Conservation (phyloP, 2,113 vertebrate species). For the Platysternon megacephalum region DNA sequence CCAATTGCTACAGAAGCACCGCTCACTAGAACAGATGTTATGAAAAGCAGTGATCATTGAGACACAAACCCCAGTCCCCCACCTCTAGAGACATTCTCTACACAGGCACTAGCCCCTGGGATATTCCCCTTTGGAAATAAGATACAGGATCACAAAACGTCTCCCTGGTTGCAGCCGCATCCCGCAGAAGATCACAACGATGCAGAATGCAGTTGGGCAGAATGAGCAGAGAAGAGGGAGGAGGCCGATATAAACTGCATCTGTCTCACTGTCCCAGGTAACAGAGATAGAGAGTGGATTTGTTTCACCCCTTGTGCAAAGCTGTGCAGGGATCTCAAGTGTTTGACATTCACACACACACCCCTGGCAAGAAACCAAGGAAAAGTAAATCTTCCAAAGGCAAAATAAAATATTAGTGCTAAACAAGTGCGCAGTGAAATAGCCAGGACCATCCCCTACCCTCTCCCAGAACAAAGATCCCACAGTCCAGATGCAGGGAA, state of each 20-base stretch:
- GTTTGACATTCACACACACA: too few relatives aligned
- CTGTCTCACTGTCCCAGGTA: not conserved
- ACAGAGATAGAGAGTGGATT: not conserved
- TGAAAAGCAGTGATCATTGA: not conserved
- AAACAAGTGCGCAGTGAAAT: not conserved
- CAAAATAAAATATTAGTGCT: not conserved
- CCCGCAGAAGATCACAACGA: not conserved
- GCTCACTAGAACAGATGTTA: not conserved
- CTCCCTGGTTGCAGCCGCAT: not conserved
- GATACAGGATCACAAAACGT: not conserved
- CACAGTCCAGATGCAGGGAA: not conserved
- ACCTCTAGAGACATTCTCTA: constrained; percentile 39
- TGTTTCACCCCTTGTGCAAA: not conserved
- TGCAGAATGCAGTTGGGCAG: not conserved
- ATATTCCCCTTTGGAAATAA: not conserved
- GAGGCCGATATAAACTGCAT: not conserved
- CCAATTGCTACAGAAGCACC: not conserved
- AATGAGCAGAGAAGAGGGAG: not conserved
- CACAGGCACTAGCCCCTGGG: accelerated
- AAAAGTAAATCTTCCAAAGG: not conserved
- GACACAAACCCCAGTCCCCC: not conserved
- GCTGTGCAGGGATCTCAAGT: not conserved
- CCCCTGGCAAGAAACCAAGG: not conserved
- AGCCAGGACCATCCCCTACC: not conserved
- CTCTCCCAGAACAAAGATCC: not conserved